phyloP scores from a whole-genome alignment of 2,888 invertebrate species.

The Endomychus coccineus region DNA sequence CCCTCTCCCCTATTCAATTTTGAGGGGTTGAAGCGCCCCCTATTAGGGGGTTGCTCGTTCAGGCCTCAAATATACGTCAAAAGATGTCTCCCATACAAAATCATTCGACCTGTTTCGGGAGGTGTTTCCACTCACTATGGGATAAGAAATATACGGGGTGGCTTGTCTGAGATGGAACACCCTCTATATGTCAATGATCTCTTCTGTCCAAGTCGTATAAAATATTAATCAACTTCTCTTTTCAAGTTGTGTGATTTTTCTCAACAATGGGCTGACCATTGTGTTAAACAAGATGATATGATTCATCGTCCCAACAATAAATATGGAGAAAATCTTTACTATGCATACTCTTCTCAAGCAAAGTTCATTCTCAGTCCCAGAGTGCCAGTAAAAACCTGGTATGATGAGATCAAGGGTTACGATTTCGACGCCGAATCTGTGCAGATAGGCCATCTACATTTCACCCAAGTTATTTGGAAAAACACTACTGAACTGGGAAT shows the following conservation, averaged over 20 bases:
- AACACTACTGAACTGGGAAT: constrained; percentile 62
- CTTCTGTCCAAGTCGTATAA: no score
- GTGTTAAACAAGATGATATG: constrained; percentile 57
- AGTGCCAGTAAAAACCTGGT: constrained; percentile 53
- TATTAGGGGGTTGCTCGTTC: no score
- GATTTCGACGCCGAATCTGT: constrained; percentile 51
- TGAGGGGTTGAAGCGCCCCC: no score
- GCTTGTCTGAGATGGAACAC: no score
- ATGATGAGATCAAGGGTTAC: constrained; percentile 51
- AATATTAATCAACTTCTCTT: constrained; percentile 9
- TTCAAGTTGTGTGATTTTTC: constrained; percentile 54
- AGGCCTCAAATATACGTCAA: no score
- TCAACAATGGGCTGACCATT: constrained; percentile 64
- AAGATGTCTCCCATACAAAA: no score
- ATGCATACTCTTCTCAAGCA: constrained; percentile 50
- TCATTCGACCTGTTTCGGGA: no score
- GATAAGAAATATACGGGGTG: no score
- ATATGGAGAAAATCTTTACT: constrained; percentile 57
- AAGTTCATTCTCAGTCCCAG: constrained; percentile 46
- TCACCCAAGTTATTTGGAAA: constrained; percentile 64
- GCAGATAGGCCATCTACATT: constrained; percentile 36
- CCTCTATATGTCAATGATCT: no score
- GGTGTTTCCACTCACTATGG: no score
- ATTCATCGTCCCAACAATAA: constrained; percentile 57
- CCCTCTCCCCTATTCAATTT: no score